These are phyloP conservation scores for Danaus plexippus DNA, from an alignment of 1,140 invertebrate species.

Conservation along the genomic window DNA sequence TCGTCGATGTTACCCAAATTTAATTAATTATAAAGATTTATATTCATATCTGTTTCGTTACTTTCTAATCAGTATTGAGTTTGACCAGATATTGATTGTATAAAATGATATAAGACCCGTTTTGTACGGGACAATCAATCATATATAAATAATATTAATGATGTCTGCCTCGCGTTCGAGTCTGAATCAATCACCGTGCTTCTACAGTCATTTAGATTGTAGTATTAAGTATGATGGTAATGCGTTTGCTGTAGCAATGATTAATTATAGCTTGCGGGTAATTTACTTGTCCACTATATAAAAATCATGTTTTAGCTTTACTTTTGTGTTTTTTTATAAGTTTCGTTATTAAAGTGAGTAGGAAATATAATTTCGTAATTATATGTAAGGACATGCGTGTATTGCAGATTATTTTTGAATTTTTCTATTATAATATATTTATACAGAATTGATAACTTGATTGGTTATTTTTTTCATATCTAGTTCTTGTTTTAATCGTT, in stretches of 20 bases:
- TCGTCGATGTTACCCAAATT: constrained; percentile 12
- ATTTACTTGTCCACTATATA: constrained; percentile 12
- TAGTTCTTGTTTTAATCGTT: too few species aligned
- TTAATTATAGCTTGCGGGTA: constrained; percentile 25
- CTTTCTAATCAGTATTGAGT: constrained; percentile 25
- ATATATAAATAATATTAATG: constrained; percentile 57
- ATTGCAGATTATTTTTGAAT: too few species aligned
- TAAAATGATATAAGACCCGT: constrained; percentile 37
- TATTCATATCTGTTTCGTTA: constrained; percentile 13
- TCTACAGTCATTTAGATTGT: constrained; percentile 31
- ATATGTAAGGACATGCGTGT: too few species aligned
- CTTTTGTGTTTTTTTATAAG: too few species aligned
- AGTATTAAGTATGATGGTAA: constrained; percentile 33
- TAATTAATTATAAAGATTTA: constrained; percentile 11
- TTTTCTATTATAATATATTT: too few species aligned
- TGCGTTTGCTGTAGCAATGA: constrained; percentile 25
- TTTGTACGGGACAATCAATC: constrained; percentile 42
- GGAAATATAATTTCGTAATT: too few species aligned
- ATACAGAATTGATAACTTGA: too few species aligned
- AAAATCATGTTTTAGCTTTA: constrained; percentile 3
- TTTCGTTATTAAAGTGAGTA: too few species aligned
- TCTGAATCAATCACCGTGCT: constrained; percentile 52
- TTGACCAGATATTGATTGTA: constrained; percentile 32
- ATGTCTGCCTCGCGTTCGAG: constrained; percentile 39
- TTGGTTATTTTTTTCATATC: too few species aligned